Base-by-base conservation (phyloP, 2,797 vertebrate genomes). In the Smutsia gigantea region DNA sequence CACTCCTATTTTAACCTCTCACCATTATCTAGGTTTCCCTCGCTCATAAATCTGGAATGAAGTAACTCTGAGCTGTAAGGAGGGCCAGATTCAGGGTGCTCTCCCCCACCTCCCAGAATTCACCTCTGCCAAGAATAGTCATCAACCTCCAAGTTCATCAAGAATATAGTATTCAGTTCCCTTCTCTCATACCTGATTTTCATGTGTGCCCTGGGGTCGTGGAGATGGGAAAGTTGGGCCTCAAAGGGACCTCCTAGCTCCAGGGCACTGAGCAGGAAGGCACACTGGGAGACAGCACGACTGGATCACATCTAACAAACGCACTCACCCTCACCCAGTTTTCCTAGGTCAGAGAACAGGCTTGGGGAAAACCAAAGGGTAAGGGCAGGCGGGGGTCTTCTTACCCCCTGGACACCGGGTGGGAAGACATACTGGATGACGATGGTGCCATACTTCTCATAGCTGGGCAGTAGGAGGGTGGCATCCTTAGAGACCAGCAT, bases 371-470 rank as follows among this genome's bases (percentile, higher is more conserved):
- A 63, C 39, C 72, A 88, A 77, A 83, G 10, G 85, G 34, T n/a
- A 64, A 88, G 59, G 77, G 66, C 57, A 63, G 51, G 81, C 31
- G 8, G 23, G 31, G 51, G 37, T 87, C 64, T 83, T 90, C 99
- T 99, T 99, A 99, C 99, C 97, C 98, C 99, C 98, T 99, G 99
- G 55, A 99, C 98, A 92, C 99, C 99, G 31, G 99, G 99, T 94
- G 99, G 99, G 98, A 99, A 99, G 99, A 99, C 99, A 94, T 99
- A 99, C 98, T 99, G 99, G 98, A 99, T 99, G 98, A 99, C 99
- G 98, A 99, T 99, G 98, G 99, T 99, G 89, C 99, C 99, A 2
- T 98, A 99, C 83, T 99, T 99, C 98, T 99, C 99, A 71, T 99
- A 99, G 94, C 99, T 99, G 55, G 99, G 99, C 97, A 99, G 98